These are phyloP conservation scores for Hexactinellida sp. DNA, from an alignment of 37 sponge, comb jelly and placozoan genomes.

Conservation along the genomic window DNA sequence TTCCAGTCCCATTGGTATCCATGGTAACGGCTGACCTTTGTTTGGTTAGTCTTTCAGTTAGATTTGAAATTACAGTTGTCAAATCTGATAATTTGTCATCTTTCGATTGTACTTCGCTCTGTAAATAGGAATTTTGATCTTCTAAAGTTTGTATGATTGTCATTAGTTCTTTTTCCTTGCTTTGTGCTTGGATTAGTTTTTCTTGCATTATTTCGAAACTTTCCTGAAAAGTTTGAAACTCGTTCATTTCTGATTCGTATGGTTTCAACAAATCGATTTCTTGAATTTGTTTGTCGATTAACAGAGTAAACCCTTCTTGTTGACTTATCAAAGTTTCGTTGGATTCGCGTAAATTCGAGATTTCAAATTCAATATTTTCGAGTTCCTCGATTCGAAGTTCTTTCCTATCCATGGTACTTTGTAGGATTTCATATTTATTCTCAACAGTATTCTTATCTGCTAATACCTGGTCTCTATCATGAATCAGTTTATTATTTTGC, in stretches of 20 bases:
- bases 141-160: slow-evolving; percentile 2
- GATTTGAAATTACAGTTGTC: neutral
- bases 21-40: neutral
- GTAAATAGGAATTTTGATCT: slow-evolving; percentile 7
- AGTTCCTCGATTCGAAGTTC: neutral
- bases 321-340: neutral
- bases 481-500: neutral
- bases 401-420: neutral
- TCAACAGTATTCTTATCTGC: neutral
- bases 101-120: neutral
- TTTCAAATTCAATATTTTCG: neutral
- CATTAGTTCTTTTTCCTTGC: neutral
- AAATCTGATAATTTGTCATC: neutral
- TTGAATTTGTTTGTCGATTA: neutral
- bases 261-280: neutral
- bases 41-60: neutral
- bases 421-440: neutral
- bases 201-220: neutral
- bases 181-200: neutral
- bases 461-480: neutral
- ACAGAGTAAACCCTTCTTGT: neutral
- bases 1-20: neutral
- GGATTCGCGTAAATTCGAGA: neutral
- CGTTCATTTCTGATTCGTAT: neutral
- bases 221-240: neutral